These are phyloP conservation scores for Agonopterix arenella DNA, from an alignment of 2,888 invertebrate genomes.

Conservation along the genomic window DNA sequence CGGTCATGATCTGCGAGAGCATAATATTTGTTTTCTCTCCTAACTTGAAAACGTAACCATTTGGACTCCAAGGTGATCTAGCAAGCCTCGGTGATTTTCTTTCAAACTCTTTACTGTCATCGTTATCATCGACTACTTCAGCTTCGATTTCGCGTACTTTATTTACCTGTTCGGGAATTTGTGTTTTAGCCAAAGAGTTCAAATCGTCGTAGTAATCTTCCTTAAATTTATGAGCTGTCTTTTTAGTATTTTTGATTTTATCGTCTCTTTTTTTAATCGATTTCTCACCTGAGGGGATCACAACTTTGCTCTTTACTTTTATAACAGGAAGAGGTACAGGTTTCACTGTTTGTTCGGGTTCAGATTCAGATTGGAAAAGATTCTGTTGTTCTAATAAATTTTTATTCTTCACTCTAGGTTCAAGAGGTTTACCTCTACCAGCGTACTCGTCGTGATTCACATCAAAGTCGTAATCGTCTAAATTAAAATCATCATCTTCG, in stretches of 20 bases:
- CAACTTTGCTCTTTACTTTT: constrained; percentile 22
- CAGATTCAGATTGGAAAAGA: background rate
- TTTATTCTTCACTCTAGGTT: constrained; percentile 24
- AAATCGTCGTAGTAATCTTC: constrained; percentile 45
- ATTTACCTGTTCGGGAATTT: constrained; percentile 8
- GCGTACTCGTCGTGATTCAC: constrained; percentile 56
- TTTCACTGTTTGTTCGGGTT: constrained; percentile 6
- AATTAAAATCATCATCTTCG: constrained; percentile 62
- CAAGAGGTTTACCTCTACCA: constrained; percentile 46
- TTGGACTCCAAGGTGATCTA: constrained; percentile 27
- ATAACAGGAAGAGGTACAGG: constrained; percentile 12
- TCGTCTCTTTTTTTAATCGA: constrained; percentile 20
- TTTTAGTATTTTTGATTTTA: constrained; percentile 14
- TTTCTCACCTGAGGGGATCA: constrained; percentile 9
- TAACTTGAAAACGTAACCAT: no score
- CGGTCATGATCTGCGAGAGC: no score
- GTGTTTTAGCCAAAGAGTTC: constrained; percentile 31
- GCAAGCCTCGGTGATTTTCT: constrained; percentile 25
- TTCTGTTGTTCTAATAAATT: constrained; percentile 2
- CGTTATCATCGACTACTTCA: constrained; percentile 32
- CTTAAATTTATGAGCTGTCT: constrained; percentile 22
- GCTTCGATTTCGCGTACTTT: constrained; percentile 22
- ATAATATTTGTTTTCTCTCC: no score
- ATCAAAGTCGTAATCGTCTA: constrained; percentile 63
- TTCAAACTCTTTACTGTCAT: constrained; percentile 33